Percentiles rank a stretch among this genome's conserved stretches.
These are phyloP conservation scores for Zelostemma sp. DNA, from an alignment of 1,140 invertebrate genomes.

Conservation along the genomic window DNA sequence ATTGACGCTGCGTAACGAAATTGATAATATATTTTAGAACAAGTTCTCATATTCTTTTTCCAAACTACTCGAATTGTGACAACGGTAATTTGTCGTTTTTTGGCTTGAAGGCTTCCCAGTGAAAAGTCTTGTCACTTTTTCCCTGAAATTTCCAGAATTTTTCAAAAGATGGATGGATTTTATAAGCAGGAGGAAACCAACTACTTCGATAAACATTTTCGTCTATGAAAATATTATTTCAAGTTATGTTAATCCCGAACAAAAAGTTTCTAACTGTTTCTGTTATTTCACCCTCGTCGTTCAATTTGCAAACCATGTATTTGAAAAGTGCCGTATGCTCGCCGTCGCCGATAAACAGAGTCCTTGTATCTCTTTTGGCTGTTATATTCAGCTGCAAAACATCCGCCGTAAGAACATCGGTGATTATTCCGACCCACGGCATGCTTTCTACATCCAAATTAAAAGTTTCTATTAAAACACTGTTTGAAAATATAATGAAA, in stretches of 20 bases:
- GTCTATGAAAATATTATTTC: too few relatives aligned
- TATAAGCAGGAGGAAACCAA: too few relatives aligned
- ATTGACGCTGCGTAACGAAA: too few relatives aligned
- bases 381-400: slow-evolving; percentile 39
- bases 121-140: background rate
- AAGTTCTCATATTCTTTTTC: too few relatives aligned
- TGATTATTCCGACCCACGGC: slow-evolving; percentile 58
- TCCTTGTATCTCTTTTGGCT: slow-evolving; percentile 29
- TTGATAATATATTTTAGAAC: too few relatives aligned
- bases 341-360: slow-evolving; percentile 27
- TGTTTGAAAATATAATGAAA: slow-evolving; percentile 10
- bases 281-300: slow-evolving; percentile 34
- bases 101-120: background rate
- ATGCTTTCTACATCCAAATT: slow-evolving; percentile 29
- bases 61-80: background rate
- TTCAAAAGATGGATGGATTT: too few relatives aligned
- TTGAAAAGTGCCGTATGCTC: slow-evolving; percentile 52
- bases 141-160: background rate
- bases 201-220: background rate
- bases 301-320: slow-evolving; percentile 51
- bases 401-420: slow-evolving; percentile 34
- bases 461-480: slow-evolving; percentile 6
- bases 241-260: too few relatives aligned
- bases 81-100: background rate
- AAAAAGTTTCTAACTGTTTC: slow-evolving; percentile 41